phyloP scores from a whole-genome alignment of 1,140 invertebrate species.

The Drosophila sulfurigaster region DNA sequence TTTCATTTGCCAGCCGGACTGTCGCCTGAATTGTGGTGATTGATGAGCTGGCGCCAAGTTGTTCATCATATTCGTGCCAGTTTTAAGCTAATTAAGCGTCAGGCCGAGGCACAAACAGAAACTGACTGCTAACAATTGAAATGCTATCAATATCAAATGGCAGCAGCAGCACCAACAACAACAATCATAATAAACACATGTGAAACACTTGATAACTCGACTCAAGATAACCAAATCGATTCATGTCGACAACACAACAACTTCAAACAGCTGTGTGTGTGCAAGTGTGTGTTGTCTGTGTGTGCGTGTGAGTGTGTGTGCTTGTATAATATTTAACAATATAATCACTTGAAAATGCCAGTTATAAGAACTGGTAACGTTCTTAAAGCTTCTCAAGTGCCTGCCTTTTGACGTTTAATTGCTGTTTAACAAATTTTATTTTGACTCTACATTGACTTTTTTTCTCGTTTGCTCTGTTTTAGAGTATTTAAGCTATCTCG shows the following conservation, averaged over 20 bases:
- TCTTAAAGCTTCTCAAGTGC: constrained; percentile 37
- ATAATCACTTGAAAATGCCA: constrained; percentile 56
- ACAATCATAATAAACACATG: constrained; percentile 24
- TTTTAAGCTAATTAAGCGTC: constrained; percentile 42
- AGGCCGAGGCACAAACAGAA: too few species aligned
- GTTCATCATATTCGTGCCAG: constrained; percentile 27
- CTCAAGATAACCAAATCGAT: constrained; percentile 51
- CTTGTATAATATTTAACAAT: constrained; percentile 44
- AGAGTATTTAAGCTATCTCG: background rate
- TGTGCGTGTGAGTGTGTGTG: background rate
- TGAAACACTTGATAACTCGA: constrained; percentile 49
- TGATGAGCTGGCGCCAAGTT: constrained; percentile 51
- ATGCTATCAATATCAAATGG: constrained; percentile 43
- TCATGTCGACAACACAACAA: constrained; percentile 37
- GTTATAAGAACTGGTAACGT: constrained; percentile 44
- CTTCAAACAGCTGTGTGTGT: background rate
- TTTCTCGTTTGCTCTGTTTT: background rate
- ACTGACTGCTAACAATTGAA: constrained; percentile 27
- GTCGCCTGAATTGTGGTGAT: constrained; percentile 30
- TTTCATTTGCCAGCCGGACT: constrained; percentile 9
- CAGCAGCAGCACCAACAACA: constrained; percentile 4
- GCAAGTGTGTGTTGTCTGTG: background rate
- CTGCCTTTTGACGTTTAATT: constrained; percentile 48
- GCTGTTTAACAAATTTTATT: constrained; percentile 32
- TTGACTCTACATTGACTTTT: constrained; percentile 1